Evolutionary conservation across 2,113 vertebrate genomes (phyloP).

Genomic region (Tragulus kanchil): DNA sequence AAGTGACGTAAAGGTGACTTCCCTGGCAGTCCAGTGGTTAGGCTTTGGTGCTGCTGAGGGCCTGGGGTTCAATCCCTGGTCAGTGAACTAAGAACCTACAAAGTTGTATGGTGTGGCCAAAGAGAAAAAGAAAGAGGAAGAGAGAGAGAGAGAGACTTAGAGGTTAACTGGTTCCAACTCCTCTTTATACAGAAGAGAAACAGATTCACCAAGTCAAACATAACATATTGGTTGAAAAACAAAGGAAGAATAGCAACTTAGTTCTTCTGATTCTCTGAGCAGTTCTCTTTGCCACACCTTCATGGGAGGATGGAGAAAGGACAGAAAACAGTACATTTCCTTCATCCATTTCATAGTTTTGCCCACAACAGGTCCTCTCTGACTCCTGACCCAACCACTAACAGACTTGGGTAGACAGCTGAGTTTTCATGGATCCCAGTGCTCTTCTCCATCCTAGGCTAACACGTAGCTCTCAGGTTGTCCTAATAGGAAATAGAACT

Average conservation of each 20-base stretch:
- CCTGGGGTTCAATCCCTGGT: background rate
- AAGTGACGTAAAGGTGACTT: background rate
- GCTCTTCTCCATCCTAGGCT: background rate
- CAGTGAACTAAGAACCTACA: background rate
- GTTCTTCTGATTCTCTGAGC: background rate
- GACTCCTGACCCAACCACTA: background rate
- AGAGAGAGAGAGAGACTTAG: background rate
- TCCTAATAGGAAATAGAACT: background rate
- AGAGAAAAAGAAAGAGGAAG: rapidly evolving
- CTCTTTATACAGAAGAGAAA: background rate
- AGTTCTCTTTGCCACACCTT: background rate
- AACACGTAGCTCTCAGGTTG: background rate
- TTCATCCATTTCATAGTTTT: background rate
- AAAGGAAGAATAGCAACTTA: background rate
- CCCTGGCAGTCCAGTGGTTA: background rate
- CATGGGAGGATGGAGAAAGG: background rate
- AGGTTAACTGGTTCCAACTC: background rate
- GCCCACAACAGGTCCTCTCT: background rate
- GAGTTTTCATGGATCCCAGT: background rate
- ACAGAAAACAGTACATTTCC: background rate
- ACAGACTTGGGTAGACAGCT: background rate
- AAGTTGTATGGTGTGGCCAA: background rate
- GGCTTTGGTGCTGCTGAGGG: background rate
- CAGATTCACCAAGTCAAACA: background rate
- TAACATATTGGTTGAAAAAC: background rate